Evolutionary conservation across 92 coral and sea anemone species (phyloP).

Genomic region (Nematostella vectensis): DNA sequence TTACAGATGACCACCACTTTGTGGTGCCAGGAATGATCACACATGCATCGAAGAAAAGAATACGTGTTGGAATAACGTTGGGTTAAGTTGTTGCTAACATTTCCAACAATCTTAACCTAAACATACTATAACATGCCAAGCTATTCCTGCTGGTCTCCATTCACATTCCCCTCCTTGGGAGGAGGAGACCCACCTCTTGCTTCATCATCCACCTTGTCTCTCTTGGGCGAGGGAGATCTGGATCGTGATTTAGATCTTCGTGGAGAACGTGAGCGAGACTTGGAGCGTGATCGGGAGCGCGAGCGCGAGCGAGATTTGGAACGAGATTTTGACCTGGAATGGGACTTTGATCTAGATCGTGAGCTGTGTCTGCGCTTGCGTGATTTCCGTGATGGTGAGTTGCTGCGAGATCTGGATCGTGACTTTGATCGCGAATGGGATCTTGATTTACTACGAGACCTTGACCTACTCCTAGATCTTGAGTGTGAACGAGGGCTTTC

Average conservation of each 20-base stretch:
- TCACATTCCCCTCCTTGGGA: too few relatives aligned
- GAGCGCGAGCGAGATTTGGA: conserved; percentile 41
- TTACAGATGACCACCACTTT: too few relatives aligned
- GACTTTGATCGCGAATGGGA: conserved; percentile 60
- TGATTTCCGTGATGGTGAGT: too few relatives aligned
- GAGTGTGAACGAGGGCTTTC: conserved; percentile 77
- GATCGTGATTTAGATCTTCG: conserved; percentile 30
- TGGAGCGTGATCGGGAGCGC: conserved; percentile 44
- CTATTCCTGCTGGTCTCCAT: too few relatives aligned
- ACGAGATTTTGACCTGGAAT: conserved; percentile 50
- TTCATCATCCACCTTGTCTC: neutral
- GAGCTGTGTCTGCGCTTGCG: conserved; percentile 1
- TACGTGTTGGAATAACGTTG: too few relatives aligned
- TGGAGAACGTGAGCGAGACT: conserved; percentile 49
- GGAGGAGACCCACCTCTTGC: neutral
- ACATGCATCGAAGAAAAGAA: too few relatives aligned
- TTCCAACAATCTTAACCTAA: too few relatives aligned
- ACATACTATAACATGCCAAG: too few relatives aligned
- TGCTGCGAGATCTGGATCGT: conserved; percentile 20
- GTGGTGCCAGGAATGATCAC: too few relatives aligned
- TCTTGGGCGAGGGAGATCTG: conserved; percentile 5
- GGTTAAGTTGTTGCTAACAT: too few relatives aligned
- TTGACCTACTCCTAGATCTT: too few relatives aligned
- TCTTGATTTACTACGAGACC: too few relatives aligned
- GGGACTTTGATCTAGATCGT: conserved; percentile 34